Base-by-base conservation (phyloP, 2,797 vertebrate species). In the Danio jaintianensis region DNA sequence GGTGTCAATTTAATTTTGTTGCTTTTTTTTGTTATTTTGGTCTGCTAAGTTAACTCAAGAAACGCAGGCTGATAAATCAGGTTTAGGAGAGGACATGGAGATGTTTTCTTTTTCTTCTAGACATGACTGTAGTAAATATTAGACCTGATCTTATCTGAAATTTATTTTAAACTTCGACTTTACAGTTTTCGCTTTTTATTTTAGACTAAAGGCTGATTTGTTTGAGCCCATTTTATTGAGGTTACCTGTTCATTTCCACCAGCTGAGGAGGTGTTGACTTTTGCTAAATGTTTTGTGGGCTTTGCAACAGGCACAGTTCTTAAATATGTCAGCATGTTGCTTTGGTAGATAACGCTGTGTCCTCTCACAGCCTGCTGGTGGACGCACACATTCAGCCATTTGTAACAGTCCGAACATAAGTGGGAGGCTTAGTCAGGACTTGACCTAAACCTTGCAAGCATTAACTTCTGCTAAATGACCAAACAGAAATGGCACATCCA, bases 211-310 rank as follows among this genome's bases (percentile, higher is more conserved):
- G 13, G 66, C 18, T 85, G 69, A 75, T 79, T 86, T 83, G 85
- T 75, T 79, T 77, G 79, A 86, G 67, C 86, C 68, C 62, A 22
- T 50, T 85, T 77, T 83, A 84, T 89, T 86, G 80, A 53, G 83
- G 77, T 20, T 47, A 40, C 81, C 55, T 80, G 73, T 64, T 64
- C 12, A 75, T 87, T 77, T 85, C 58, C 77, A 56, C 82, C 64
- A 74, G 79, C 64, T 84, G 72, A 53, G 72, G 82, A 87, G 75
- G 59, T 81, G 69, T 43, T 69, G 1, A 1, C 80, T 76, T 83
- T 83, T 58, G 61, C 38, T 12, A 58, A 36, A 59, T 59, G 63
- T 70, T 75, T 56, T 61, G 53, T 78, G 40, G 52, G 83, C 79
- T 81, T 62, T 50, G 67, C 63, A 85, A 79, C 79, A 85, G 83